phyloP scores from a whole-genome alignment of 2,113 vertebrate genomes.

The Anguilla rostrata region DNA sequence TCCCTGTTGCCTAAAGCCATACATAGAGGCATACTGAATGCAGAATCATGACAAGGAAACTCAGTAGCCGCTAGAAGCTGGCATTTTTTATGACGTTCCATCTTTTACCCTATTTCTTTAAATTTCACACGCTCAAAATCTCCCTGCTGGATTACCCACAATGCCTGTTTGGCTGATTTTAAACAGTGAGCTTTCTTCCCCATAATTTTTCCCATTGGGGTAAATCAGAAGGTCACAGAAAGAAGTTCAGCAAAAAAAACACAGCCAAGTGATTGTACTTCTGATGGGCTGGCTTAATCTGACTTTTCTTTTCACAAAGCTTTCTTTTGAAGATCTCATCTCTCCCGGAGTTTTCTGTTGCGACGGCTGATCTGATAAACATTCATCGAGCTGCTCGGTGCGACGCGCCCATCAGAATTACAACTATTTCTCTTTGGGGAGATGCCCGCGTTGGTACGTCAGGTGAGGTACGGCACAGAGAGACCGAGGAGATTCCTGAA shows the following conservation, averaged over 20 bases:
- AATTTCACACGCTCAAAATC: neutral
- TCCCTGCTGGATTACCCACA: neutral
- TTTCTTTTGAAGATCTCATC: neutral
- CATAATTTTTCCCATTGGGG: neutral
- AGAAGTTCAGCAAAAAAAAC: neutral
- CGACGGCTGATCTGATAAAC: neutral
- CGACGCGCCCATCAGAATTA: neutral
- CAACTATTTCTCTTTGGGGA: neutral
- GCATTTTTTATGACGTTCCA: neutral
- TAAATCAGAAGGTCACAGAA: neutral
- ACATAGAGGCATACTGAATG: neutral
- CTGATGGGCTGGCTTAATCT: neutral
- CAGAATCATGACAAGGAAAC: neutral
- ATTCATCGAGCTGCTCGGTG: neutral
- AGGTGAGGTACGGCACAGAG: neutral
- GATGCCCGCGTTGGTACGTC: neutral
- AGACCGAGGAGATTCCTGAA: too few relatives aligned
- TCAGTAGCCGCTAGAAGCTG: neutral
- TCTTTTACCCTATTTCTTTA: neutral
- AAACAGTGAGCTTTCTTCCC: neutral
- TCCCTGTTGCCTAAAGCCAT: neutral
- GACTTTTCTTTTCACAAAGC: neutral
- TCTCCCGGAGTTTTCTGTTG: neutral
- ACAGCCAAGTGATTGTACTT: neutral
- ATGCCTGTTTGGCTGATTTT: neutral